These are phyloP conservation scores for Macrotrachela quadricornifera DNA, from an alignment of 1,140 invertebrate species.

Conservation along the genomic window DNA sequence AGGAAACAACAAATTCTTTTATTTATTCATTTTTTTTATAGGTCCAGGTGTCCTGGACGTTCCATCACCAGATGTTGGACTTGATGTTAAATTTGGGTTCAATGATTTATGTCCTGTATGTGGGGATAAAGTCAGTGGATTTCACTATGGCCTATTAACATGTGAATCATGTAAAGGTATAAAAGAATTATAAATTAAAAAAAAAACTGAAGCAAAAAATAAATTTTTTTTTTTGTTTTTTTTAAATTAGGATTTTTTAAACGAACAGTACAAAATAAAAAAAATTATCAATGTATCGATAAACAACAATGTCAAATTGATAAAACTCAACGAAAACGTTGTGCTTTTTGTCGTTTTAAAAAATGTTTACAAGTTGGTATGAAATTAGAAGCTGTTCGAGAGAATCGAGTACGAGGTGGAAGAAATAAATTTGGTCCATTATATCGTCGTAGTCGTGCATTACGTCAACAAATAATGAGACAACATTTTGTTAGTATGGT, in stretches of 20 bases:
- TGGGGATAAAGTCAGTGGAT: conserved; percentile 56
- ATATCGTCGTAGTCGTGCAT: conserved; percentile 90
- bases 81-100: conserved; percentile 37
- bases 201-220: no score
- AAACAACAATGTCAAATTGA: conserved; percentile 68
- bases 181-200: background rate
- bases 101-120: conserved; percentile 72
- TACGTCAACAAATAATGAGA: conserved; percentile 79
- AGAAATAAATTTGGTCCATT: conserved; percentile 88
- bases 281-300: conserved; percentile 68
- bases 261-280: conserved; percentile 84
- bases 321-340: conserved; percentile 77
- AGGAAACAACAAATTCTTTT: no score
- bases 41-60: no score
- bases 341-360: conserved; percentile 83
- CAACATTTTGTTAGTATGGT: conserved; percentile 10
- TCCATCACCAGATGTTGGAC: conserved; percentile 1
- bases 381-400: conserved; percentile 85
- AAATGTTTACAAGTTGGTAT: conserved; percentile 86
- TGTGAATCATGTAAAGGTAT: conserved; percentile 75
- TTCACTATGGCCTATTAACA: conserved; percentile 52
- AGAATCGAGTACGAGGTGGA: conserved; percentile 75
- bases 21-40: no score
- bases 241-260: conserved; percentile 67
- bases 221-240: background rate